Percentiles rank a stretch among this genome's conserved stretches.
These are phyloP conservation scores for Parnassius apollo DNA, from an alignment of 2,888 invertebrate species.

Conservation along the genomic window DNA sequence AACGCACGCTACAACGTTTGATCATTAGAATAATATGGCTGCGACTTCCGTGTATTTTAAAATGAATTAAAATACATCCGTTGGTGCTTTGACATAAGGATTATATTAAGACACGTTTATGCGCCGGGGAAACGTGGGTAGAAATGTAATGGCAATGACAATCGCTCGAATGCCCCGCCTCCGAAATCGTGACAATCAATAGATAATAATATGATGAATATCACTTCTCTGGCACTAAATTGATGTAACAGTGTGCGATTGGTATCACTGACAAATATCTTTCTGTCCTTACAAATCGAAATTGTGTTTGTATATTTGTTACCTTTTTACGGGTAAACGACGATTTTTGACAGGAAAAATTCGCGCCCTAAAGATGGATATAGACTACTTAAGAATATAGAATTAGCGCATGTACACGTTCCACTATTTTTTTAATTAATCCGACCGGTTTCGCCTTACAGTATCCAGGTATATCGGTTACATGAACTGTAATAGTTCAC, in stretches of 20 bases:
- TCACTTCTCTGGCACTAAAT: constrained; percentile 2
- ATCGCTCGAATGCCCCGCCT: constrained; percentile 31
- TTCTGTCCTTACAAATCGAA: not conserved
- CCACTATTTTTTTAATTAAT: too few relatives aligned
- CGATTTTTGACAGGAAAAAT: too few relatives aligned
- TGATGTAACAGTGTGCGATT: constrained; percentile 3
- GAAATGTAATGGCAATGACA: constrained; percentile 34
- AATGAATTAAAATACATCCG: constrained; percentile 23
- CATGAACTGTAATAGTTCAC: too few relatives aligned
- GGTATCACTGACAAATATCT: constrained; percentile 3
- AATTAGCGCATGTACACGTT: too few relatives aligned
- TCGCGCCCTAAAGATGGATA: too few relatives aligned
- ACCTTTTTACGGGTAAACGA: too few relatives aligned
- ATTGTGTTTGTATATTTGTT: too few relatives aligned
- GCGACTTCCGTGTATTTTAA: constrained; percentile 38
- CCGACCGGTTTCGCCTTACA: too few relatives aligned
- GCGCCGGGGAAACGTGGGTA: constrained; percentile 25
- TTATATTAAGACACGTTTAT: constrained; percentile 17
- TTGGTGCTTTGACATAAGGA: constrained; percentile 15
- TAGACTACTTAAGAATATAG: too few relatives aligned
- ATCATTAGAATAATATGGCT: constrained; percentile 53
- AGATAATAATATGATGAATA: constrained; percentile 33
- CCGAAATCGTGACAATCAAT: constrained; percentile 32
- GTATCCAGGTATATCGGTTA: too few relatives aligned
- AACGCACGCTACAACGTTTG: constrained; percentile 36